Evolutionary conservation across 2,797 vertebrate genomes (phyloP).

Genomic region (Microtus obscurus): DNA sequence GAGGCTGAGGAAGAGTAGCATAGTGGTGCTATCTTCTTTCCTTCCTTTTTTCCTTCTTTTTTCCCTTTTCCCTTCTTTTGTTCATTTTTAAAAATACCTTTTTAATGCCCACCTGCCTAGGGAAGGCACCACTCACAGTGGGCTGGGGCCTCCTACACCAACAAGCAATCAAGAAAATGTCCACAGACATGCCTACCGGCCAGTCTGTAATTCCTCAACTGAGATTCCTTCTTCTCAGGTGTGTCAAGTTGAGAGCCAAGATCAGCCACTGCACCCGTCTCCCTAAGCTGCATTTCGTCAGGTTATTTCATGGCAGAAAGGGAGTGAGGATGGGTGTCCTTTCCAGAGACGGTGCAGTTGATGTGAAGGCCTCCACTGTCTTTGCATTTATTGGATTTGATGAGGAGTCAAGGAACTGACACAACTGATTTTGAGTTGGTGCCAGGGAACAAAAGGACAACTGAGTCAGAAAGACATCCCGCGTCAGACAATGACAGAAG

Average conservation of each 20-base stretch:
- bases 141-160: no score
- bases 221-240: neutral
- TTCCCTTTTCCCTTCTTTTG: no score
- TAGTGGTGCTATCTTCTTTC: no score
- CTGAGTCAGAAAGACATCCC: neutral
- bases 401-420: neutral
- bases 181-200: neutral
- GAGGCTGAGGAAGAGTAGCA: neutral
- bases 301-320: neutral
- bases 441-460: neutral
- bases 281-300: neutral
- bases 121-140: neutral
- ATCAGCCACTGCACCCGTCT: neutral
- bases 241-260: neutral
- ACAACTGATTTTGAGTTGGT: neutral
- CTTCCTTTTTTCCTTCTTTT: neutral
- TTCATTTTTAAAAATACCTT: neutral
- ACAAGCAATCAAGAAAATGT: neutral
- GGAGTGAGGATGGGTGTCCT: neutral
- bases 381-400: neutral
- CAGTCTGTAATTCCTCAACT: neutral
- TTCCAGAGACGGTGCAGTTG: fast-evolving
- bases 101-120: neutral
- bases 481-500: neutral
- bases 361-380: fast-evolving